Conservation (phyloP, 30 jellyfish, hydroid and myxozoan genomes). For the Pelagia noctiluca region DNA sequence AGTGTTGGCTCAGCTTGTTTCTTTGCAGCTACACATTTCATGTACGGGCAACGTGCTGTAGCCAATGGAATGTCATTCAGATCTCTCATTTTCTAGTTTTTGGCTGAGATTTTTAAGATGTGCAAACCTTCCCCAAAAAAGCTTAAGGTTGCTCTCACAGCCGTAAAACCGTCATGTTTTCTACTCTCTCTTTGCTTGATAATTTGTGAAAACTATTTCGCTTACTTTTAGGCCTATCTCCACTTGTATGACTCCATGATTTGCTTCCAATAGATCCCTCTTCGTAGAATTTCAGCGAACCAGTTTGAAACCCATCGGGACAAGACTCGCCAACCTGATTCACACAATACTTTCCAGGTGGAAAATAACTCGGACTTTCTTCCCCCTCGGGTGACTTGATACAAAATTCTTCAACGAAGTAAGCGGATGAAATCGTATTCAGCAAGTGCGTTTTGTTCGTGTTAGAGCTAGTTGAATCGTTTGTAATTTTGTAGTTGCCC, state of each 20-base stretch:
- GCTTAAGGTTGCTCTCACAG: too few species aligned
- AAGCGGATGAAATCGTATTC: constrained; percentile 22
- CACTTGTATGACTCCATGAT: constrained; percentile 64
- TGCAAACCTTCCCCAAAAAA: too few species aligned
- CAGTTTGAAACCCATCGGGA: constrained; percentile 59
- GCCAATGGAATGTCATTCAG: too few species aligned
- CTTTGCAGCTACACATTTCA: too few species aligned
- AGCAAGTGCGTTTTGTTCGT: background rate
- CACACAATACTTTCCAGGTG: constrained; percentile 67
- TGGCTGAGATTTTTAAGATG: too few species aligned
- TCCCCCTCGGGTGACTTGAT: background rate
- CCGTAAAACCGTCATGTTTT: too few species aligned
- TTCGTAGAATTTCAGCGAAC: constrained; percentile 46
- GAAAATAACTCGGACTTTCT: background rate
- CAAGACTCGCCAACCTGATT: constrained; percentile 34
- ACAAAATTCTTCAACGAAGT: constrained; percentile 71
- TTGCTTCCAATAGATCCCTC: background rate
- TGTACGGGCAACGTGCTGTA: too few species aligned
- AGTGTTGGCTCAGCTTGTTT: too few species aligned
- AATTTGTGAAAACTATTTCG: background rate
- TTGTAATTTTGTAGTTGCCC: constrained; percentile 8
- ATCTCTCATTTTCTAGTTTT: too few species aligned
- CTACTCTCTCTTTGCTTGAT: too few species aligned
- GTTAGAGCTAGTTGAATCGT: background rate
- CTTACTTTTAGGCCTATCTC: constrained; percentile 53